Percentiles rank a stretch among this genome's conserved stretches.
Evolutionary conservation across 2,113 vertebrate genomes (phyloP).

Genomic region (Macaca fascicularis): DNA sequence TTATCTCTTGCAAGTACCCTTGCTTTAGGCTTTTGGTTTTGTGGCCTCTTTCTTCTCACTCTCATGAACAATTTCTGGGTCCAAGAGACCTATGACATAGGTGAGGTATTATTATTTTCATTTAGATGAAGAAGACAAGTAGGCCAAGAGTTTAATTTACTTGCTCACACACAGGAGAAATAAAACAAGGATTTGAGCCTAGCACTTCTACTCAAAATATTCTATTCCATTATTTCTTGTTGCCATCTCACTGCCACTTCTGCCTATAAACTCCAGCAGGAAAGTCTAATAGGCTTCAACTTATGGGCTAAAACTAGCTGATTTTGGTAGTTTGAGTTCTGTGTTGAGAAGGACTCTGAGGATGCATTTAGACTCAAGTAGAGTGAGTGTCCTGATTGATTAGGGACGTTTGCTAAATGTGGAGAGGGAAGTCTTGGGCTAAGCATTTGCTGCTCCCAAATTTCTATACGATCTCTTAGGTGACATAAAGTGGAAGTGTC

Average conservation of each 20-base stretch:
- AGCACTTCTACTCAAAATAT: background rate
- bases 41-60: background rate
- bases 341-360: background rate
- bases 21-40: background rate
- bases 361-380: background rate
- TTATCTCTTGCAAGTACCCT: background rate
- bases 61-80: background rate
- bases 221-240: background rate
- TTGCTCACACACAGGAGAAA: background rate
- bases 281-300: background rate
- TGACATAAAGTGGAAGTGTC: background rate
- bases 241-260: background rate
- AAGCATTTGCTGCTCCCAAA: background rate
- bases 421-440: background rate
- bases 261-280: background rate
- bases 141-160: background rate
- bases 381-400: background rate
- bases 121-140: background rate
- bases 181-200: background rate
- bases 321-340: background rate
- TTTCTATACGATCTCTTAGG: background rate
- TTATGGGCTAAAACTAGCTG: background rate
- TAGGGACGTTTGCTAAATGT: background rate
- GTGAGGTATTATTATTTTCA: background rate
- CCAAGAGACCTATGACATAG: background rate